Percentiles rank a stretch among this genome's conserved stretches.
phyloP scores from a whole-genome alignment of 2,797 vertebrate genomes.

The Gymnodraco acuticeps region DNA sequence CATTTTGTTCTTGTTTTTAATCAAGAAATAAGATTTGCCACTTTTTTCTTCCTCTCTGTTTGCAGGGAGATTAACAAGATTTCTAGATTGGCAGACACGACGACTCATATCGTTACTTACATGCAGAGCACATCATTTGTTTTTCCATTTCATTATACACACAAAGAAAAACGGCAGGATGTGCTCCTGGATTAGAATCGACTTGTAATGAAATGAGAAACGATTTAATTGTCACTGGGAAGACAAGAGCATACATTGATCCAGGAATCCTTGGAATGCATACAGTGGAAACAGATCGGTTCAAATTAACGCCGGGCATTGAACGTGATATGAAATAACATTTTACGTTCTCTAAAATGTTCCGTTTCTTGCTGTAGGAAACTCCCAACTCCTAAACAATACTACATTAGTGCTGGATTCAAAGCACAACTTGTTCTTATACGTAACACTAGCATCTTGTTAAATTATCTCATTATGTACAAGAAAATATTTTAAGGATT shows the following conservation, averaged over 20 bases:
- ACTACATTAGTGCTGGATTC: constrained; percentile 13
- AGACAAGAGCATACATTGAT: constrained; percentile 15
- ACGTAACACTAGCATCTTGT: constrained; percentile 7
- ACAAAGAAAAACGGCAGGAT: constrained; percentile 21
- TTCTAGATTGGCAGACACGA: not conserved
- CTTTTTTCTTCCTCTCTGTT: not conserved
- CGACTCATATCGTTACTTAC: constrained; percentile 22
- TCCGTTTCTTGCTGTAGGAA: constrained; percentile 16
- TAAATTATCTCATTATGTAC: constrained; percentile 26
- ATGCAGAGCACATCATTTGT: constrained; percentile 7
- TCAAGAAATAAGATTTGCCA: not conserved
- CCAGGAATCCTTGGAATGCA: not conserved
- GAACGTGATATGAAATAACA: constrained; percentile 1
- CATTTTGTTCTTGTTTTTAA: not conserved
- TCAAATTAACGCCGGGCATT: not conserved
- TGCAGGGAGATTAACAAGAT: not conserved
- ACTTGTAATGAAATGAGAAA: constrained; percentile 17
- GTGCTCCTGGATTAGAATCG: constrained; percentile 38
- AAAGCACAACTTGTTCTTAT: not conserved
- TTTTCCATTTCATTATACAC: constrained; percentile 29
- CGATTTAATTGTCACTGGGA: constrained; percentile 21
- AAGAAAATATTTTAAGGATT: constrained; percentile 22
- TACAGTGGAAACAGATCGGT: not conserved
- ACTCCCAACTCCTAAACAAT: constrained; percentile 12
- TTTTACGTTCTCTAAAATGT: constrained; percentile 32